These are phyloP conservation scores for Thereva unica DNA, from an alignment of 2,888 invertebrate genomes.

Conservation along the genomic window DNA sequence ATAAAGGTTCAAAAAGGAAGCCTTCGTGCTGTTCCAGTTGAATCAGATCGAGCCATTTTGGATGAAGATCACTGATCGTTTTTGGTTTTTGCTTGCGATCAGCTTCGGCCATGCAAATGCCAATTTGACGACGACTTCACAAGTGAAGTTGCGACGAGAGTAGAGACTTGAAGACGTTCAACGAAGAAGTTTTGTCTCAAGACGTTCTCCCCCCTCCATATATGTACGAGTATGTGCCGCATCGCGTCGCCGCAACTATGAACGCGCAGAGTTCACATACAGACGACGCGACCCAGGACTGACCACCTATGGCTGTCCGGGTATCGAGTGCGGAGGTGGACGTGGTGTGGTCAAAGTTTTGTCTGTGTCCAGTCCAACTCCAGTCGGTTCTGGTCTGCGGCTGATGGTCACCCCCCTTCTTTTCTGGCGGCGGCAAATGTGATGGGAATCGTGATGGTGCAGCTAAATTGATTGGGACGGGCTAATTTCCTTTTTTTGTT, in stretches of 20 bases:
- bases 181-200: too few species aligned
- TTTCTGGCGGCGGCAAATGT: neutral
- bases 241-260: neutral
- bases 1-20: neutral
- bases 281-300: neutral
- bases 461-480: constrained; percentile 30
- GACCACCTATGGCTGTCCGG: neutral
- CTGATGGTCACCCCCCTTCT: neutral
- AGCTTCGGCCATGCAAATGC: too few species aligned
- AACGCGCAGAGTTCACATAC: neutral
- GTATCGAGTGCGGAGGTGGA: constrained; percentile 17
- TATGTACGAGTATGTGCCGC: too few species aligned
- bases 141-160: too few species aligned
- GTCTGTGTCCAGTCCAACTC: neutral
- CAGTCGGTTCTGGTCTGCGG: neutral
- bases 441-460: constrained; percentile 23
- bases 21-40: too few species aligned
- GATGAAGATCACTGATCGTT: too few species aligned
- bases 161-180: too few species aligned
- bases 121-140: too few species aligned
- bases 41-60: too few species aligned
- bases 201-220: too few species aligned
- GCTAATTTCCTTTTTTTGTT: constrained; percentile 15
- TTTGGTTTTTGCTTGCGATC: too few species aligned
- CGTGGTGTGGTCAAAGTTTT: constrained; percentile 4